These are phyloP conservation scores for Stegodyphus mimosarum DNA, from an alignment of 1,140 invertebrate species.

Conservation along the genomic window DNA sequence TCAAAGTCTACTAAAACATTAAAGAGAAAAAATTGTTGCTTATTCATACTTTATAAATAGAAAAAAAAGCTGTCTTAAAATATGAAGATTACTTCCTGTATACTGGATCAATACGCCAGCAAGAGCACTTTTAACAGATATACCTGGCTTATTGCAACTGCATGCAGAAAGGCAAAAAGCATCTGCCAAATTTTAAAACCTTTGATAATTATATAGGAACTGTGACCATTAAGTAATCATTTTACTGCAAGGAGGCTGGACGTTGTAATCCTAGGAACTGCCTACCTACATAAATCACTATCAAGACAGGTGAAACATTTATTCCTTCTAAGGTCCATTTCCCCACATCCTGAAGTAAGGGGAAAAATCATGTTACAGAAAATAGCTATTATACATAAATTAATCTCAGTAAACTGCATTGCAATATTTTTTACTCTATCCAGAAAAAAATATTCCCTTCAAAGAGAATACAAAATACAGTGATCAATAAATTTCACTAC, in stretches of 20 bases:
- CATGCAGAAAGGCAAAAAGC: slow-evolving; percentile 16
- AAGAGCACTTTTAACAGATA: slow-evolving; percentile 54
- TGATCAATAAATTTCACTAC: no score
- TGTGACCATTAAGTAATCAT: slow-evolving; percentile 51
- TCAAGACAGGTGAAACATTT: slow-evolving; percentile 38
- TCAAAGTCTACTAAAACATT: neutral
- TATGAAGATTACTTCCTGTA: neutral
- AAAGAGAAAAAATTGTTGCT: neutral
- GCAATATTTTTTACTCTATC: no score
- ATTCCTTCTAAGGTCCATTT: neutral
- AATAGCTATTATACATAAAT: no score
- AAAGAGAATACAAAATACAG: no score
- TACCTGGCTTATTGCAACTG: slow-evolving; percentile 30
- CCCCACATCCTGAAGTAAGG: no score
- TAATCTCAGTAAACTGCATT: no score
- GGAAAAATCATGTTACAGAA: no score
- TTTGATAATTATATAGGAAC: slow-evolving; percentile 55
- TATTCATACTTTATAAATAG: neutral
- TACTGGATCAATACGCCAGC: neutral
- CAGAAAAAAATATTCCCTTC: no score
- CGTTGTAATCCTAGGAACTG: slow-evolving; percentile 52
- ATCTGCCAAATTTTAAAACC: slow-evolving; percentile 36
- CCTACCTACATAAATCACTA: slow-evolving; percentile 45
- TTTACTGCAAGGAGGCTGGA: slow-evolving; percentile 52
- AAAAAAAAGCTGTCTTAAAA: slow-evolving; percentile 4